These are phyloP conservation scores for Rosalia funebris DNA, from an alignment of 2,888 invertebrate species.

Conservation along the genomic window DNA sequence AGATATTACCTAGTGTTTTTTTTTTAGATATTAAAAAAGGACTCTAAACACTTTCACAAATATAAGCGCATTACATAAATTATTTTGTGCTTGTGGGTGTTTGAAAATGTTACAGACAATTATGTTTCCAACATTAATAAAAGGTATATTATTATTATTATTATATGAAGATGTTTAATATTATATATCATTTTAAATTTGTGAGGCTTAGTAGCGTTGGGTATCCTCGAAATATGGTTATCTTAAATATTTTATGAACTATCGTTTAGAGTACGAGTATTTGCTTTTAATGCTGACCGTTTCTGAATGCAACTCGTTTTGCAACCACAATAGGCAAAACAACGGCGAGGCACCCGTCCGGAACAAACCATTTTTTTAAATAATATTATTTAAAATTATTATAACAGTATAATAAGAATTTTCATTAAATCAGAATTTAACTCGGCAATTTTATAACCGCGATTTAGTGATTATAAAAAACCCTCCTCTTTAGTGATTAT, in stretches of 20 bases:
- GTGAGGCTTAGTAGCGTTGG: no score
- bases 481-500: background rate
- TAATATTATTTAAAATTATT: constrained; percentile 19
- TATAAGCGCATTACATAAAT: no score
- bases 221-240: background rate
- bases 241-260: background rate
- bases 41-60: no score
- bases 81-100: no score
- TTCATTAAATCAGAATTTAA: constrained; percentile 12
- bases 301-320: constrained; percentile 1
- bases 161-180: no score
- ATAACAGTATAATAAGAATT: constrained; percentile 20
- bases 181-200: no score
- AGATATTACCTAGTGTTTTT: no score
- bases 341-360: constrained; percentile 16
- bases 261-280: background rate
- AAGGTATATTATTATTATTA: no score
- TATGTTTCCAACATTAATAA: no score
- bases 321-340: constrained; percentile 15
- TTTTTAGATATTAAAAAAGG: no score
- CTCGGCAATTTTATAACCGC: constrained; percentile 14
- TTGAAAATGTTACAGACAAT: no score
- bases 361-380: constrained; percentile 17
- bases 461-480: background rate
- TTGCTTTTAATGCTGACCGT: background rate